Base-by-base conservation (phyloP, 1,140 invertebrate genomes). In the Drusus annulatus region DNA sequence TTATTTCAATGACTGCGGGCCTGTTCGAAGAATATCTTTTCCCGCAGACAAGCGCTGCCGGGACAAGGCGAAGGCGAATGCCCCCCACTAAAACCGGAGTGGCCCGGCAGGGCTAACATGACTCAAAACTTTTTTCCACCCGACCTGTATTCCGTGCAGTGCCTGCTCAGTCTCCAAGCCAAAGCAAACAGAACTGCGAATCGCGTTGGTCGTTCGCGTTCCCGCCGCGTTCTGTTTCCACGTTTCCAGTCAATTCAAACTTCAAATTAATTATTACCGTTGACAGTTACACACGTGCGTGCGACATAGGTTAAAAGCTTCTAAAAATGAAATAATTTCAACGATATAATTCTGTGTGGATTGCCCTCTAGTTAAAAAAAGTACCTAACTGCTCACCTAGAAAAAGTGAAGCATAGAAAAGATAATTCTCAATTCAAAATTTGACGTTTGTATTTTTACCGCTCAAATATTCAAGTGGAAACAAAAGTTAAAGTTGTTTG, bases 91-190 rank as follows among this genome's bases (percentile, higher is more conserved):
- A 73, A 75, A 58, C 25, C 71, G 52, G 71, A 75, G 71, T 25
- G 71, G 71, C 65, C 15, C 31, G 62, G 62, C 68, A 71, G 68
- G 68, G 50, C 68, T 71, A 71, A 52, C 71, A 58, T 58, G 52
- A 75, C 25, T 75, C 71, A 58, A 75, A 50, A 25, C 51, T 75
- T 75, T 75, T 75, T 75, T 75, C 71, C 52, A 75, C 71, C 71
- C 71, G 52, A n/a, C 63, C 17, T 63, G 25, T n/a, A 31, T 45
- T 28, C 25, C 25, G 25, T 28, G 25, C 25, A 28, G 25, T 45
- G 45, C 45, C 45, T 73, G 51, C 36, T 54, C 71, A 56, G 52
- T 75, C 54, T 16, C 3, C 60, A 65, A 16, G 21, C 62, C 62
- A 36, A 17, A 23, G 36, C 36, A 13, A 13, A 45, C 36, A 45